Conservation (phyloP, 2,797 vertebrate genomes). For the Heterohyrax brucei region DNA sequence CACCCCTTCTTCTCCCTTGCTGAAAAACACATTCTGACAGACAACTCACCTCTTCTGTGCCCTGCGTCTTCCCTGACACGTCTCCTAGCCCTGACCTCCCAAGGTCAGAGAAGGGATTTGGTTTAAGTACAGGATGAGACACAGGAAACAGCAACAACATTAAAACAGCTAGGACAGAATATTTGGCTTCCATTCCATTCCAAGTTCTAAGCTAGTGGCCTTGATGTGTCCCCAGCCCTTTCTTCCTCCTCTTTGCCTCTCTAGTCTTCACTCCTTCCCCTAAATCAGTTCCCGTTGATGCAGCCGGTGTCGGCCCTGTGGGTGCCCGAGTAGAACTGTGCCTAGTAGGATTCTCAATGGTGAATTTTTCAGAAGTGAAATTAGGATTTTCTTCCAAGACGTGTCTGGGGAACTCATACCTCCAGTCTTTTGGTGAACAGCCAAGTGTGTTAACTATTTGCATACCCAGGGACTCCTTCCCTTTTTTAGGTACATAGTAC, state of each 20-base stretch:
- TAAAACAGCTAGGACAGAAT: not conserved
- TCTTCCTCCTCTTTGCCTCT: not conserved
- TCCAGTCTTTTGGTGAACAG: no score
- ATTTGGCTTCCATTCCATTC: constrained; percentile 33
- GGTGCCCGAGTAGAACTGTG: no score
- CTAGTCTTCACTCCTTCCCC: not conserved
- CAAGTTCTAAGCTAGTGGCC: not conserved
- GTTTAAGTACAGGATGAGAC: constrained; percentile 36
- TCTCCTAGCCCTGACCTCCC: not conserved
- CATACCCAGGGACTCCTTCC: no score
- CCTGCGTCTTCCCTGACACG: not conserved
- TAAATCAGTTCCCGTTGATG: no score
- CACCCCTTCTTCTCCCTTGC: no score
- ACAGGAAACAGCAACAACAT: not conserved
- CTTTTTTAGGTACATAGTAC: not conserved
- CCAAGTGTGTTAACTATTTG: no score
- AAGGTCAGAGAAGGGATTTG: not conserved
- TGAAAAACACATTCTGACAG: no score
- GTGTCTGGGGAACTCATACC: no score
- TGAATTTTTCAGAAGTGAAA: no score
- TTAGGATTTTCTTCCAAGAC: no score
- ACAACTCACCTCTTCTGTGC: not conserved
- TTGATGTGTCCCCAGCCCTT: not conserved
- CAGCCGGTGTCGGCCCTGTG: no score
- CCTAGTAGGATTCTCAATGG: no score